Percentiles rank a stretch among this genome's conserved stretches.
Evolutionary conservation across 2,888 invertebrate species (phyloP).

Genomic region (Chydorus sphaericus): DNA sequence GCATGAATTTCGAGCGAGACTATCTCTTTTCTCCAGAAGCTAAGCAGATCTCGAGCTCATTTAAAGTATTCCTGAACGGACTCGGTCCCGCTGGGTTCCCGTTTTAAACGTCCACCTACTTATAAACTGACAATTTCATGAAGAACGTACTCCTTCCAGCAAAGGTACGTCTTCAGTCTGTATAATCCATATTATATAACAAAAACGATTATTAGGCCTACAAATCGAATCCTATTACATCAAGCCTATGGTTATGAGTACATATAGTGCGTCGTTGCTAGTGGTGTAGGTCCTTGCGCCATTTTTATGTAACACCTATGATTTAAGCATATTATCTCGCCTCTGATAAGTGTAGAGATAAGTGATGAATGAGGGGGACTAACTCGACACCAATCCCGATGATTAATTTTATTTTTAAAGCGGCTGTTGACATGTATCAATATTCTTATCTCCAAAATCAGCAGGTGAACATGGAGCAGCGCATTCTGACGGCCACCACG

Average conservation of each 20-base stretch:
- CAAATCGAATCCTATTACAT: too few relatives aligned
- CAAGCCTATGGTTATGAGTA: too few relatives aligned
- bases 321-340: background rate
- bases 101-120: background rate
- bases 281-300: too few relatives aligned
- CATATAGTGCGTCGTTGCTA: too few relatives aligned
- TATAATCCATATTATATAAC: background rate
- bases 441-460: background rate
- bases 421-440: too few relatives aligned
- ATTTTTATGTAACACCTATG: too few relatives aligned
- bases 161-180: background rate
- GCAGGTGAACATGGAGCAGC: background rate
- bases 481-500: conserved; percentile 4
- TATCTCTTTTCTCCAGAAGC: conserved; percentile 4
- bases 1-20: background rate
- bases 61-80: too few relatives aligned
- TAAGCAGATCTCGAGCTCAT: background rate
- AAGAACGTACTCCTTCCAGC: too few relatives aligned
- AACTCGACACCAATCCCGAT: too few relatives aligned
- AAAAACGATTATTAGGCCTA: background rate
- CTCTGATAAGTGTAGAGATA: background rate
- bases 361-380: background rate
- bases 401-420: too few relatives aligned
- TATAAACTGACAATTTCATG: background rate
- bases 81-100: background rate